Evolutionary conservation across 2,888 invertebrate genomes (phyloP).

Genomic region (Diarsia mendica): DNA sequence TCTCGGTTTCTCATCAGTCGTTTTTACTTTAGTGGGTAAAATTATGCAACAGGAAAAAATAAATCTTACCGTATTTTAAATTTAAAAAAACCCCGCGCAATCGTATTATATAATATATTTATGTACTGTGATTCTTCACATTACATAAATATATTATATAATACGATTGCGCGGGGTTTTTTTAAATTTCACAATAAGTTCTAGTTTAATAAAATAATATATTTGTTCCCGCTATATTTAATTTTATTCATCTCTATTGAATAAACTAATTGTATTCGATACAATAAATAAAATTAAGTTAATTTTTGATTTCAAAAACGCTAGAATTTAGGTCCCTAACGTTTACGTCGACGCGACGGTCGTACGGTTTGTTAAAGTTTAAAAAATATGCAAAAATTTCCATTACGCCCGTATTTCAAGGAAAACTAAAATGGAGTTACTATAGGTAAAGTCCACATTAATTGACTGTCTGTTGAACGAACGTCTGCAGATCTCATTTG

Average conservation of each 20-base stretch:
- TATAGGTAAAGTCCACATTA: conserved; percentile 62
- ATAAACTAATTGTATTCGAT: too few species aligned
- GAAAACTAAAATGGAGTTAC: conserved; percentile 35
- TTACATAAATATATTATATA: not conserved
- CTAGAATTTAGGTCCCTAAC: not conserved
- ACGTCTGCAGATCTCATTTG: conserved; percentile 75
- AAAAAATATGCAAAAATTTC: conserved; percentile 25
- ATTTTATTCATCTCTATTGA: too few species aligned
- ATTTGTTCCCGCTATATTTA: too few species aligned
- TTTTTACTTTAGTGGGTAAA: too few species aligned
- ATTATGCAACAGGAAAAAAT: not conserved
- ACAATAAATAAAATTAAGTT: too few species aligned
- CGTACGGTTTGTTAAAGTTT: not conserved
- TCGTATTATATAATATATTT: too few species aligned
- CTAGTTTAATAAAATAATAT: too few species aligned
- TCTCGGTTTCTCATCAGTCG: not conserved
- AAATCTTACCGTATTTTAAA: not conserved
- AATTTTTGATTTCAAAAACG: not conserved
- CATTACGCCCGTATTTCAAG: conserved; percentile 45
- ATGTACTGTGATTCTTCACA: too few species aligned
- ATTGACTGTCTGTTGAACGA: conserved; percentile 72
- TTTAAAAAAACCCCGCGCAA: too few species aligned
- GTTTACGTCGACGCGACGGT: not conserved
- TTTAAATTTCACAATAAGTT: too few species aligned
- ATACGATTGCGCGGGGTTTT: too few species aligned